Conservation (phyloP, 2,888 invertebrate genomes). For the Geophilus truncorum region DNA sequence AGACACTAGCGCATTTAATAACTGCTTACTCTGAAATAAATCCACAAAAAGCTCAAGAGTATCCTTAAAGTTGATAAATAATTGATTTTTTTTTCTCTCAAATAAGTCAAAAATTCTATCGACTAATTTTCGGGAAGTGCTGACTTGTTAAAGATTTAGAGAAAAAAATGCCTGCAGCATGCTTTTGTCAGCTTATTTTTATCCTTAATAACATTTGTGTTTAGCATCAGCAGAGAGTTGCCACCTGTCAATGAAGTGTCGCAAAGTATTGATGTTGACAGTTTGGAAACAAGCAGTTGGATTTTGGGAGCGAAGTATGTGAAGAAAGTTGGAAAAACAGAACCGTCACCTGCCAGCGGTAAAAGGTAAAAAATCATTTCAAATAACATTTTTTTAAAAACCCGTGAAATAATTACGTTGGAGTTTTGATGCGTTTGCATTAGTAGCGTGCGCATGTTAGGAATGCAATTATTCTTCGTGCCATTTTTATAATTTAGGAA, state of each 20-base stretch:
- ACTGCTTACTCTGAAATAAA: conserved; percentile 76
- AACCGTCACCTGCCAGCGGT: conserved; percentile 48
- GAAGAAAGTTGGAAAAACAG: conserved; percentile 56
- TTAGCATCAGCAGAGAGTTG: conserved; percentile 59
- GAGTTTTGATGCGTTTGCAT: no score
- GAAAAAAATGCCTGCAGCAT: not conserved
- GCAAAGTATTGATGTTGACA: conserved; percentile 71
- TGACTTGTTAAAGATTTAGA: not conserved
- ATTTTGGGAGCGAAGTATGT: conserved; percentile 85
- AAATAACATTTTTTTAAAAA: no score
- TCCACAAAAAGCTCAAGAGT: conserved; percentile 66
- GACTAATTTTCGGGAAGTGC: not conserved
- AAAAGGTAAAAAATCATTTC: conserved; percentile 27
- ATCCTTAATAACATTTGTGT: not conserved
- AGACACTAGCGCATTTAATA: conserved; percentile 81
- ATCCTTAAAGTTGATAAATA: conserved; percentile 40
- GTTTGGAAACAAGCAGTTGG: conserved; percentile 79
- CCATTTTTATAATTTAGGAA: no score
- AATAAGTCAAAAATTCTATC: no score
- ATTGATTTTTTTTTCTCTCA: no score
- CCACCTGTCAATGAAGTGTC: conserved; percentile 58
- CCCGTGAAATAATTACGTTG: no score
- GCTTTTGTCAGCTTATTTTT: not conserved
- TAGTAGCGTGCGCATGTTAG: no score
- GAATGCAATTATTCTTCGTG: no score